Conservation (phyloP, 2,797 vertebrate genomes). For the Xyrichtys novacula region DNA sequence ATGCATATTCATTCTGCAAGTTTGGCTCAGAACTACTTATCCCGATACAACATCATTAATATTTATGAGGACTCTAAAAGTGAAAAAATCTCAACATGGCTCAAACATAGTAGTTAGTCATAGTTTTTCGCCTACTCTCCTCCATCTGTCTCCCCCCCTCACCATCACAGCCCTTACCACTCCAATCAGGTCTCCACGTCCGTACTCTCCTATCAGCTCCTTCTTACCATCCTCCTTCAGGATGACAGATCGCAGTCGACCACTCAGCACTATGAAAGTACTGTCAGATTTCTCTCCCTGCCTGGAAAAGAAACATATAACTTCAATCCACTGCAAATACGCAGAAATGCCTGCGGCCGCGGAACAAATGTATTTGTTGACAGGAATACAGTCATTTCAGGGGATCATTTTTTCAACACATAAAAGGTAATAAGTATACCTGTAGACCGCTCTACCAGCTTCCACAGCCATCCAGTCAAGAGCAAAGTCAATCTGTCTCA, state of each 20-base stretch:
- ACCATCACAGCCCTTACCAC: conserved; percentile 86
- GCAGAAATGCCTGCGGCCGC: conserved; percentile 5
- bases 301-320: conserved; percentile 69
- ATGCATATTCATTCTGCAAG: conserved; percentile 6
- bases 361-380: not conserved
- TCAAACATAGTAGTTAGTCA: not conserved
- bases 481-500: conserved; percentile 96
- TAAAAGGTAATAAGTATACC: conserved; percentile 71
- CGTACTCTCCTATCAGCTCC: conserved; percentile 93
- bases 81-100: not conserved
- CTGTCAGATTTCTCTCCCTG: conserved; percentile 96
- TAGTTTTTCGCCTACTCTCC: conserved; percentile 3
- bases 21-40: not conserved
- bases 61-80: conserved; percentile 12
- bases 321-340: conserved; percentile 18
- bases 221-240: conserved; percentile 95
- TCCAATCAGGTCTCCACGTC: conserved; percentile 94
- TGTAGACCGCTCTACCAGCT: conserved; percentile 94
- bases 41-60: conserved; percentile 10
- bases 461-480: conserved; percentile 98
- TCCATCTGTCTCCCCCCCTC: not conserved
- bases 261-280: conserved; percentile 95
- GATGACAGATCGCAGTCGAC: conserved; percentile 94
- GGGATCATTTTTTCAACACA: not conserved
- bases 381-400: not conserved